phyloP scores from a whole-genome alignment of 2,113 vertebrate species.

The Empidonax alnorum region DNA sequence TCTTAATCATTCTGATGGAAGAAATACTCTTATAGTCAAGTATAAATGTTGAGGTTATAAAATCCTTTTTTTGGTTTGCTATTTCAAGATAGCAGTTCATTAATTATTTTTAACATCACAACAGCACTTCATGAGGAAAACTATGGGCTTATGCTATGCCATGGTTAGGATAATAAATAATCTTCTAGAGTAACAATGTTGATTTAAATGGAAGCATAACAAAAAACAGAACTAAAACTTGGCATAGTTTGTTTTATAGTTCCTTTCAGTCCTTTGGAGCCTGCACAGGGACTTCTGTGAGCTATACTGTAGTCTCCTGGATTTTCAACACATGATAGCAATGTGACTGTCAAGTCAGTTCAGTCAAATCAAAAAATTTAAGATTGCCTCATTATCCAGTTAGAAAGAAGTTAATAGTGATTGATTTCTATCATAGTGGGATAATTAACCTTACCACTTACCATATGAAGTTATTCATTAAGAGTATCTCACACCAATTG shows the following conservation, averaged over 20 bases:
- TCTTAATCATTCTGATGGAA: not conserved
- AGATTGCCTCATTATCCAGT: constrained; percentile 25
- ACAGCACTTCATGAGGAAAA: not conserved
- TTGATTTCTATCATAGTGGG: constrained; percentile 45
- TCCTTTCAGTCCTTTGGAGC: not conserved
- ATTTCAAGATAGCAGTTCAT: not conserved
- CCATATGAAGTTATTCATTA: constrained; percentile 51
- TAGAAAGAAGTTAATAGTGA: constrained; percentile 36
- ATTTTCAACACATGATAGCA: not conserved
- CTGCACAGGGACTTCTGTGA: not conserved
- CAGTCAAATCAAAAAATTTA: constrained; percentile 23
- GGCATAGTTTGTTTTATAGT: not conserved
- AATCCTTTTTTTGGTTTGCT: not conserved
- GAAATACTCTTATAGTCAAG: not conserved
- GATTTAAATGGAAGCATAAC: not conserved
- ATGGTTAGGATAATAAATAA: not conserved
- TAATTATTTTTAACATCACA: not conserved
- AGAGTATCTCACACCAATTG: constrained; percentile 11
- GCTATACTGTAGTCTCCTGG: not conserved
- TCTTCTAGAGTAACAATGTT: not conserved
- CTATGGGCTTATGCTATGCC: not conserved
- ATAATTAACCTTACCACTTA: constrained; percentile 52
- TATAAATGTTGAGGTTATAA: not conserved
- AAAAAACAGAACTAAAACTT: not conserved
- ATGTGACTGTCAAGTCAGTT: constrained; percentile 23